A percentile compares a stretch with the other conserved stretches of the same genome.
Conservation (phyloP, 2,797 vertebrate genomes). For the Hydrophis major region DNA sequence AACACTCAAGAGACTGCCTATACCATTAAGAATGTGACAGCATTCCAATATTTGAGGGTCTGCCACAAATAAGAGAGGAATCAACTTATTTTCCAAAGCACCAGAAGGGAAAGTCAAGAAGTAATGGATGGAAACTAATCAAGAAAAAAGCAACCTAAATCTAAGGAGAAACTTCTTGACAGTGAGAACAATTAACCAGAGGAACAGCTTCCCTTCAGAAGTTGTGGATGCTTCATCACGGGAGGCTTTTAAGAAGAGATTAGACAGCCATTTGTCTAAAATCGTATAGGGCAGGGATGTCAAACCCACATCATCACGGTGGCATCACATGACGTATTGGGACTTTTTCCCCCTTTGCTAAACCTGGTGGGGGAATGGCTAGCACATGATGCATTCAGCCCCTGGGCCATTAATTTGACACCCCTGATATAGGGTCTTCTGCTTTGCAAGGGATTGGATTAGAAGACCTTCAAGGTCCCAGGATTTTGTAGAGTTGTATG, state of each 20-base stretch:
- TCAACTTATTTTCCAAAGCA: background rate
- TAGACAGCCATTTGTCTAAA: background rate
- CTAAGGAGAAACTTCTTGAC: background rate
- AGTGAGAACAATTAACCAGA: background rate
- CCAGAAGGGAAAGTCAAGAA: background rate
- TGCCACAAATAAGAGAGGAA: background rate
- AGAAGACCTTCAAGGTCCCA: no score
- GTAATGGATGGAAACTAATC: background rate
- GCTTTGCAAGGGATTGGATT: no score
- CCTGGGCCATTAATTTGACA: no score
- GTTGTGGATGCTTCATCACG: background rate
- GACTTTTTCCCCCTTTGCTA: no score
- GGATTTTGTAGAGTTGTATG: no score
- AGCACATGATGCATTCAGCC: no score
- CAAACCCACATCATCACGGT: no score
- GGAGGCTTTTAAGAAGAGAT: background rate
- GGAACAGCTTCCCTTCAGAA: background rate
- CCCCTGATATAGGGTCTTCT: no score
- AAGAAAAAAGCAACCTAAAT: background rate
- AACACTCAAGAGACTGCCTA: background rate
- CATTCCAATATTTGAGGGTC: background rate
- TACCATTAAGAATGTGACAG: no score
- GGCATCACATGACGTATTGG: no score
- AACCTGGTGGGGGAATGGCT: no score
- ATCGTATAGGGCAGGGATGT: background rate